Percentiles rank a stretch among this genome's conserved stretches.
These are phyloP conservation scores for Pelecanoides urinatrix DNA, from an alignment of 2,113 vertebrate genomes.

Conservation along the genomic window DNA sequence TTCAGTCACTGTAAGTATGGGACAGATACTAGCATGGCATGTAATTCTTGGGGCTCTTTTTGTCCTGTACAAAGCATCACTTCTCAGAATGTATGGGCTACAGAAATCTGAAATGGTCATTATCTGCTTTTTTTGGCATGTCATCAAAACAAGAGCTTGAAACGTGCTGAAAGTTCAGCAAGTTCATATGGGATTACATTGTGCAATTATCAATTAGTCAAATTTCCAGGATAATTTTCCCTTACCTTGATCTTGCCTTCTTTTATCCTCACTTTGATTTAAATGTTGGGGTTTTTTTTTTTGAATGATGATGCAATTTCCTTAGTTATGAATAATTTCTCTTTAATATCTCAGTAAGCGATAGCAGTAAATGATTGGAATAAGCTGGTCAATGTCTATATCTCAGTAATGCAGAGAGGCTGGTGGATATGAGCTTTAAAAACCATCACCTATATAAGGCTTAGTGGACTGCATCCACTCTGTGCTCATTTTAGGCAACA, in stretches of 20 bases:
- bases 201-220: not conserved
- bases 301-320: slow-evolving; percentile 47
- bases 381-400: not conserved
- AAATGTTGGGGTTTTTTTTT: slow-evolving; percentile 45
- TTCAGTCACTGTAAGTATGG: not conserved
- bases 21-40: not conserved
- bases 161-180: not conserved
- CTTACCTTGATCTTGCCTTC: slow-evolving; percentile 49
- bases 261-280: slow-evolving; percentile 64
- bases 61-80: not conserved
- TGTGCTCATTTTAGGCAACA: not conserved
- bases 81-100: not conserved
- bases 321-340: slow-evolving; percentile 41
- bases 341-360: slow-evolving; percentile 25
- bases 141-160: slow-evolving; percentile 7
- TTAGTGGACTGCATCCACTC: not conserved
- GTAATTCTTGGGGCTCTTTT: not conserved
- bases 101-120: not conserved
- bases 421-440: not conserved
- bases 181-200: not conserved
- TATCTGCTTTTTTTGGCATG: not conserved
- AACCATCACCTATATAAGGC: not conserved
- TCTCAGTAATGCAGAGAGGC: not conserved
- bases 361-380: slow-evolving; percentile 15
- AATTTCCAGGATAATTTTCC: slow-evolving; percentile 55